These are phyloP conservation scores for Calameuta filiformis DNA, from an alignment of 2,888 invertebrate genomes.

Conservation along the genomic window DNA sequence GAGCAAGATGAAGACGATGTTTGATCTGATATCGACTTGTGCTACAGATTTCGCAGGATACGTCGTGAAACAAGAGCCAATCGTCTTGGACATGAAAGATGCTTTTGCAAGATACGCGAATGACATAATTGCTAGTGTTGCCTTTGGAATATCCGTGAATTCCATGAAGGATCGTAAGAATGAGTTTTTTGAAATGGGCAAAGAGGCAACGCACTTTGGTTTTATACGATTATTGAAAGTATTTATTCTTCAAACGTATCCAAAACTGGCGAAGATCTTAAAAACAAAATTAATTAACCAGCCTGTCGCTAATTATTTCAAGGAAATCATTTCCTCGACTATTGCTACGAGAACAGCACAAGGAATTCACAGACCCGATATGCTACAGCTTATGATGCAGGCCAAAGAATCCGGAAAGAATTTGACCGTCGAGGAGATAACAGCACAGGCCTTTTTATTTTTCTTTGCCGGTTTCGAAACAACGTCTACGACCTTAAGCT, in stretches of 20 bases:
- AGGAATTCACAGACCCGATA: conserved; percentile 45
- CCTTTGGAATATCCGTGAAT: conserved; percentile 50
- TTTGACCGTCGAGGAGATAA: conserved; percentile 59
- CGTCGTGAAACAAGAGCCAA: too few species aligned
- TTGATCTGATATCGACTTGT: conserved; percentile 65
- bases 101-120: conserved; percentile 42
- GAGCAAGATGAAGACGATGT: conserved; percentile 70
- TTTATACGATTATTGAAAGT: conserved; percentile 24
- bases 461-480: conserved; percentile 59
- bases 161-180: conserved; percentile 50
- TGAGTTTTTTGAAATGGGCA: conserved; percentile 47
- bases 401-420: conserved; percentile 32
- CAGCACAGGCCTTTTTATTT: conserved; percentile 66
- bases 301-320: conserved; percentile 32
- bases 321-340: conserved; percentile 29
- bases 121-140: conserved; percentile 52
- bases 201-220: conserved; percentile 26
- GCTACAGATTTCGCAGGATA: conserved; percentile 31
- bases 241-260: conserved; percentile 28
- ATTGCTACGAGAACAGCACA: conserved; percentile 39
- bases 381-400: conserved; percentile 56
- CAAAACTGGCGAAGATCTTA: conserved; percentile 35
- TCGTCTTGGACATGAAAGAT: conserved; percentile 55
- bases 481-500: conserved; percentile 45
- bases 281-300: conserved; percentile 20